Evolutionary conservation across 23 tunicate species (phyloP), one percentile per base, ranked within the genome.

Genomic region (Trididemnum clinides): DNA sequence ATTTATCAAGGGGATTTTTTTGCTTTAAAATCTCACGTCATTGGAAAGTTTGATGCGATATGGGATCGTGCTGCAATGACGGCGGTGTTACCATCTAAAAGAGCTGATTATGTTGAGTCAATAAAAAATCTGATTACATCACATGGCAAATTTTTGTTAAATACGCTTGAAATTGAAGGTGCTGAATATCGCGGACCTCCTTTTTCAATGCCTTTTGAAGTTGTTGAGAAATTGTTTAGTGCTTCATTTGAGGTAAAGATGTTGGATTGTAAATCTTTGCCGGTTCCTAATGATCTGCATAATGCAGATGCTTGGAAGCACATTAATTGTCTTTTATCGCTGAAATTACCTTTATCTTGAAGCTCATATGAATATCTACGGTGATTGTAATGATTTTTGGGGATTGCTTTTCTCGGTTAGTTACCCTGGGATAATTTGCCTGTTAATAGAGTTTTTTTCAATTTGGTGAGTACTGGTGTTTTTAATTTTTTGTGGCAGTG

Each of bases 51-150:
- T 87, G 86, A 92, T 83, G 97, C 77, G 28, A 36, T 87, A 23
- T 92, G 88, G 86, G 97, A 92, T 51, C 63, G 92, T 35, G 97
- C 78, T 2, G 34, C 88, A 2, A 77, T 87, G n/a, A 85, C 65
- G 28, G 91, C 97, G 1, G 78, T 92, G 1, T 70, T 87, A 51
- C 39, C 74, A n/a, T 44, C 31, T 4, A 32, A 77, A 12, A 74
- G 82, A 65, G 12, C 30, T 3, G 12, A 70, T 15, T 92, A 92
- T 58, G 81, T 78, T 19, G 69, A 64, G 2, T 5, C 71, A 0
- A 82, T 92, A 83, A 54, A 28, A 1, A 30, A 74, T 4, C 6
- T 87, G 33, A 66, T 92, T 77, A 63, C 65, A 10, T 33, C 82
- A 3, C 26, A 58, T 30, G 44, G 83, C 33, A 76, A 51, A 32